These are phyloP conservation scores for Tetragonula clypearis DNA, from an alignment of 1,140 invertebrate species.

Conservation along the genomic window DNA sequence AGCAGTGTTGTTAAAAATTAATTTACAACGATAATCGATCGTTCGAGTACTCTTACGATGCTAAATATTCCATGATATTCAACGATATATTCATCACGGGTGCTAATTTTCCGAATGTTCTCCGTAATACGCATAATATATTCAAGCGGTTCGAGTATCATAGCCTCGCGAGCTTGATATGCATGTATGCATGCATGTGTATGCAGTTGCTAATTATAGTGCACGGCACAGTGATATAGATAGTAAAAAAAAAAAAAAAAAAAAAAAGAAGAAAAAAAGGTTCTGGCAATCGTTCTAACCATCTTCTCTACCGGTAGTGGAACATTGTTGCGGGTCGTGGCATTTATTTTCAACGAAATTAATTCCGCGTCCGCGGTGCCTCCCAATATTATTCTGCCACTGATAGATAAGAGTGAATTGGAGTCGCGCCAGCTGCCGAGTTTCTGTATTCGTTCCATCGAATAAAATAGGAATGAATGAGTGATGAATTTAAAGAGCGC, in stretches of 20 bases:
- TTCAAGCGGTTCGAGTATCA: not conserved
- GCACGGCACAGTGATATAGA: not conserved
- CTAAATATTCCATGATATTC: too few relatives aligned
- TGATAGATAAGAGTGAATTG: constrained; percentile 68
- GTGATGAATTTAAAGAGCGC: constrained; percentile 62
- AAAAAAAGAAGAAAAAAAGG: not conserved
- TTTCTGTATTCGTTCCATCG: constrained; percentile 58
- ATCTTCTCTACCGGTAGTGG: not conserved
- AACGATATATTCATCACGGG: too few relatives aligned
- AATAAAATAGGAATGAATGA: constrained; percentile 63
- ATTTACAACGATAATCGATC: too few relatives aligned
- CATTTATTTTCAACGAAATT: constrained; percentile 57
- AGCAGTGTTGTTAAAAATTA: too few relatives aligned
- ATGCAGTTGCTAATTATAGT: not conserved
- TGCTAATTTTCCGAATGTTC: not conserved
- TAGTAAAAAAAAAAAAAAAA: not conserved
- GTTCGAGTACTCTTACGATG: too few relatives aligned
- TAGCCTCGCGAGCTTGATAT: not conserved
- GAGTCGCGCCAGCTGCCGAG: constrained; percentile 57
- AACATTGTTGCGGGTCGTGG: constrained; percentile 38
- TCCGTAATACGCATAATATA: not conserved
- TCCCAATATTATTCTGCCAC: constrained; percentile 59
- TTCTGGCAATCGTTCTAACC: not conserved
- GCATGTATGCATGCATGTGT: not conserved
- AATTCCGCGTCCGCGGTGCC: constrained; percentile 53